These are phyloP conservation scores for Edolisoma coerulescens DNA, from an alignment of 2,113 vertebrate genomes.

Conservation along the genomic window DNA sequence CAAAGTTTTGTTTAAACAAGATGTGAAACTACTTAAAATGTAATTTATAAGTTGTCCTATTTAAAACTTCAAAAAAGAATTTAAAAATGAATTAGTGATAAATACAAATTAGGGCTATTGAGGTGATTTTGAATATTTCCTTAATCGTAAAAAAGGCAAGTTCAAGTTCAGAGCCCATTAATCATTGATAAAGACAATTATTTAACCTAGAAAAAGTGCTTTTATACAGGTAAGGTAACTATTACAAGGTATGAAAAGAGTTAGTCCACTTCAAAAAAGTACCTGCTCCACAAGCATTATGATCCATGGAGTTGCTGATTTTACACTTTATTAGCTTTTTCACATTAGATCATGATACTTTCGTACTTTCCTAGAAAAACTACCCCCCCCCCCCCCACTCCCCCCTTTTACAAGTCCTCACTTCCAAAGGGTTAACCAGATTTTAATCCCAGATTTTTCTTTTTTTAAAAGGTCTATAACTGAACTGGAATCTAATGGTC, in stretches of 20 bases:
- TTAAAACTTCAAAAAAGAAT: neutral
- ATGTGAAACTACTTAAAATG: neutral
- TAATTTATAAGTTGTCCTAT: neutral
- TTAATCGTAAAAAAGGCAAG: neutral
- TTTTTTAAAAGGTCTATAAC: neutral
- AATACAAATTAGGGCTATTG: neutral
- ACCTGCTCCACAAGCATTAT: neutral
- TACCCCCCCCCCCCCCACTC: neutral
- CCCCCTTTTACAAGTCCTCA: neutral
- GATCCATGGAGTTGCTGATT: neutral
- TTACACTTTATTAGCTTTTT: neutral
- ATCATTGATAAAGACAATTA: neutral
- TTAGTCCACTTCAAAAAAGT: neutral
- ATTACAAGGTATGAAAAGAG: neutral
- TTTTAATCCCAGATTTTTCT: neutral
- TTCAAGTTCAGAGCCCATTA: neutral
- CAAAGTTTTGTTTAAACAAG: neutral
- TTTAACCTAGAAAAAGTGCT: neutral
- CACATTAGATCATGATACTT: neutral
- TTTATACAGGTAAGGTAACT: neutral
- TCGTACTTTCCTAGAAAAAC: neutral
- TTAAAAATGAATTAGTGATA: neutral
- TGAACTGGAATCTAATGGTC: neutral
- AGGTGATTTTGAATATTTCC: neutral
- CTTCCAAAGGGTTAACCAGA: constrained; percentile 18